These are phyloP conservation scores for Eilema depressum DNA, from an alignment of 2,888 invertebrate species.

Conservation along the genomic window DNA sequence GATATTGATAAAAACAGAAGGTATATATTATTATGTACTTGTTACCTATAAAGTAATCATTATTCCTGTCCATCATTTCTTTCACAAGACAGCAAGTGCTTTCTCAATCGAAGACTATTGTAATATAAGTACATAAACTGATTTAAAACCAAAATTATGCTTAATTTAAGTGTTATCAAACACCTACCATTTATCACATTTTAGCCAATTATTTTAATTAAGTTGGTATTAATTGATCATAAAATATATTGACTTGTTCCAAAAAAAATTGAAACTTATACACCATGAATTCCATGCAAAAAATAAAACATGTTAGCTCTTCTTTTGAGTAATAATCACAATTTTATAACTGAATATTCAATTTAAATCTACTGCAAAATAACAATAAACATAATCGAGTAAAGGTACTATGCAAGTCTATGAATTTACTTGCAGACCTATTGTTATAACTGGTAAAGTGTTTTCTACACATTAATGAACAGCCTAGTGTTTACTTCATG, in stretches of 20 bases:
- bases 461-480: not conserved
- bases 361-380: too few relatives aligned
- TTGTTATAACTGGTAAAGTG: not conserved
- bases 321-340: not conserved
- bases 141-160: not conserved
- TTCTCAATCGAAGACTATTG: not conserved
- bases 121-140: not conserved
- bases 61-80: constrained; percentile 22
- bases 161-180: not conserved
- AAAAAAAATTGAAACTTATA: too few relatives aligned
- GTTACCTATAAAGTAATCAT: constrained; percentile 25
- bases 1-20: constrained; percentile 55
- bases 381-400: not conserved
- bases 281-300: too few relatives aligned
- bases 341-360: not conserved
- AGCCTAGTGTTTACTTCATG: not conserved
- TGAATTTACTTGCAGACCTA: not conserved
- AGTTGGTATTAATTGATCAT: not conserved
- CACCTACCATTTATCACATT: not conserved
- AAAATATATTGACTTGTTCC: not conserved
- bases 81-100: constrained; percentile 4
- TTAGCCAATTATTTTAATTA: not conserved
- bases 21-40: constrained; percentile 53
- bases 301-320: too few relatives aligned
- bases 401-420: not conserved